A percentile compares a stretch with the other conserved stretches of the same genome.
phyloP scores from a whole-genome alignment of 2,888 invertebrate genomes.

The Pemphredon lugubris region DNA sequence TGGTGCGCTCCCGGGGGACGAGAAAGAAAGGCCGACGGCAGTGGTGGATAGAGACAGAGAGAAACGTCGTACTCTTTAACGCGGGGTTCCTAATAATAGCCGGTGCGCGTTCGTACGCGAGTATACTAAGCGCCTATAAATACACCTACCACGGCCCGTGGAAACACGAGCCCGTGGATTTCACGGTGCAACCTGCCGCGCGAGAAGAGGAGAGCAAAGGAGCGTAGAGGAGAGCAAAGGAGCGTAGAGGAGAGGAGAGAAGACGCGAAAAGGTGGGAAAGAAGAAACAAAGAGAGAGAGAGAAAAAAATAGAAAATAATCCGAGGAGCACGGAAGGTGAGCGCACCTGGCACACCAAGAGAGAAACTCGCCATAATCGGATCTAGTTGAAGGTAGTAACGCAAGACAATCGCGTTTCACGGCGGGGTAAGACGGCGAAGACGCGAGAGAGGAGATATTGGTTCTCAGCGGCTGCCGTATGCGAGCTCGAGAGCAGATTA shows the following conservation, averaged over 20 bases:
- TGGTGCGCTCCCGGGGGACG: background rate
- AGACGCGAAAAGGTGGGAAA: slow-evolving; percentile 21
- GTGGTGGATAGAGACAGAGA: slow-evolving; percentile 39
- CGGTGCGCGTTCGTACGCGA: slow-evolving; percentile 62
- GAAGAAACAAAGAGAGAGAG: slow-evolving; percentile 34
- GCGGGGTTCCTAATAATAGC: slow-evolving; percentile 73
- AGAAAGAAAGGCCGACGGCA: background rate
- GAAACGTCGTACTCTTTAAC: slow-evolving; percentile 61
- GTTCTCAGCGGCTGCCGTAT: slow-evolving; percentile 22
- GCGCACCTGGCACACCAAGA: slow-evolving; percentile 48
- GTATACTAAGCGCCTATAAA: slow-evolving; percentile 70
- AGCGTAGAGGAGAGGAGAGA: slow-evolving; percentile 35
- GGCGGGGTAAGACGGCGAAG: slow-evolving; percentile 9
- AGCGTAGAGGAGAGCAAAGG: slow-evolving; percentile 10
- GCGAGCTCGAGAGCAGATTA: slow-evolving; percentile 50
- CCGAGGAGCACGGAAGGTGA: slow-evolving; percentile 31
- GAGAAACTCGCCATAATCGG: slow-evolving; percentile 60
- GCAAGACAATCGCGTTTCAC: slow-evolving; percentile 54
- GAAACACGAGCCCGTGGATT: slow-evolving; percentile 69
- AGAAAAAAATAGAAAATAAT: slow-evolving; percentile 45
- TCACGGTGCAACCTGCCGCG: slow-evolving; percentile 68
- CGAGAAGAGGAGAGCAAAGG: slow-evolving; percentile 36
- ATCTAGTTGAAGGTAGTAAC: slow-evolving; percentile 58
- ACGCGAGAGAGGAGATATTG: no score
- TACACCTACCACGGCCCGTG: slow-evolving; percentile 67